Evolutionary conservation across 2,797 vertebrate species (phyloP).

Genomic region (Pantherophis vulpinus): DNA sequence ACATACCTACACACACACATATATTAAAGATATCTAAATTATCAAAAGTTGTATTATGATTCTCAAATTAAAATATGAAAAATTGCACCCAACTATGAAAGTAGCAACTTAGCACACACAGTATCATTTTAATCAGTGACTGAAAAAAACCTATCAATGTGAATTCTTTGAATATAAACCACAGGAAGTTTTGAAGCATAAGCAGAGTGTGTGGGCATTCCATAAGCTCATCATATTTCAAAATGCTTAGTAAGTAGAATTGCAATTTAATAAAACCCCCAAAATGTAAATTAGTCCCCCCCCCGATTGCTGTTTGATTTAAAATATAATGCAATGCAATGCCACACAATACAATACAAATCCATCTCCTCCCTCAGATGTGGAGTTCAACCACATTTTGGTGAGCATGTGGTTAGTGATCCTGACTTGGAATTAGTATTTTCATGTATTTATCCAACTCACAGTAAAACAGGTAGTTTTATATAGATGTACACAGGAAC

Average conservation of each 20-base stretch:
- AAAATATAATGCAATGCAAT: not conserved
- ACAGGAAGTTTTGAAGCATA: constrained; percentile 4
- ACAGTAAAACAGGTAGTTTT: not conserved
- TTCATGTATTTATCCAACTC: not conserved
- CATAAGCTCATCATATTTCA: not conserved
- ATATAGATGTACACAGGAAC: not conserved
- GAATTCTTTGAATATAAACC: not conserved
- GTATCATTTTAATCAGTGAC: constrained; percentile 56
- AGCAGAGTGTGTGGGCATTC: constrained; percentile 1
- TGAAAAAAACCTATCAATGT: not conserved
- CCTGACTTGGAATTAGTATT: not conserved
- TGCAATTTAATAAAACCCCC: not conserved
- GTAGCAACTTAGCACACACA: constrained; percentile 39
- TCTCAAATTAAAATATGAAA: not conserved
- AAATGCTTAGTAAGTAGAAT: not conserved
- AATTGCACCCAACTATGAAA: not conserved
- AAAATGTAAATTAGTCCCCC: not conserved
- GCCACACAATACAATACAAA: not conserved
- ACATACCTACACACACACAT: no score
- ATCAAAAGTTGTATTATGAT: not conserved
- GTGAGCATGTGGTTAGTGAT: not conserved
- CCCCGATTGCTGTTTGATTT: not conserved
- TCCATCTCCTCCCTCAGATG: not conserved
- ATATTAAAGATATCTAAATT: not conserved
- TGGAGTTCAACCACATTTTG: not conserved